Evolutionary conservation across 2,888 invertebrate species (phyloP), one percentile per base, ranked within the genome.

Genomic region (Tenthredo mesomela): DNA sequence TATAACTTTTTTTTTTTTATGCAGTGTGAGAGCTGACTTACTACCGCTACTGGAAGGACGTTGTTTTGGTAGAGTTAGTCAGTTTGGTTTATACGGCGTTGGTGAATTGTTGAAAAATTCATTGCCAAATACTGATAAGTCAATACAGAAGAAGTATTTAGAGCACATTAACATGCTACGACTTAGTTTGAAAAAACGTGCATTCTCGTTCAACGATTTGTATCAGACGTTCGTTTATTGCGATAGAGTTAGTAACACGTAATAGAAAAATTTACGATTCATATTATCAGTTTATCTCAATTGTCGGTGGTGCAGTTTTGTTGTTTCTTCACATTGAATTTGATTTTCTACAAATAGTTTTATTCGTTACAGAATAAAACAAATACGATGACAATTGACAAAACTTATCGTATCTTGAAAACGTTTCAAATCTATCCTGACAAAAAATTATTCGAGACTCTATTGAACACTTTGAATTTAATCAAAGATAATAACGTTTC

Each of bases 111-210:
- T 86, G 43, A 86, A 71, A 61, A 86, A 86, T 37, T 47, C 47
- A 58, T 33, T 12, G 73, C 61, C 25, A n/a, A 87, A 84, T 29
- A 18, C 15, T 15, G 18, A 86, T 7, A 78, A 87, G 18, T n/a
- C 47, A 5, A 18, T 82, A 50, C 85, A 87, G 67, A 84, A 85
- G 58, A 84, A 85, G 9, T 88, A 84, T 50, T 70, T 89, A 10
- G 75, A 86, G 58, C 85, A 89, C 82, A 82, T 89, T 50, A 87
- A 88, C 37, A 78, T 29, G 25, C 85, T 90, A 15, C 86, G 89
- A 54, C 85, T 37, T 9, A 87, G 65, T 58, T 78, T 88, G 4
- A 89, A 89, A n/a, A 88, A 86, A 54, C 85, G 83, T 6, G 84
- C 84, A 86, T 84, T 86, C 75, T 40, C 85, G 0, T 88, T 88